Conservation (phyloP, 2,113 vertebrate genomes). For the Amphilophus citrinellus region DNA sequence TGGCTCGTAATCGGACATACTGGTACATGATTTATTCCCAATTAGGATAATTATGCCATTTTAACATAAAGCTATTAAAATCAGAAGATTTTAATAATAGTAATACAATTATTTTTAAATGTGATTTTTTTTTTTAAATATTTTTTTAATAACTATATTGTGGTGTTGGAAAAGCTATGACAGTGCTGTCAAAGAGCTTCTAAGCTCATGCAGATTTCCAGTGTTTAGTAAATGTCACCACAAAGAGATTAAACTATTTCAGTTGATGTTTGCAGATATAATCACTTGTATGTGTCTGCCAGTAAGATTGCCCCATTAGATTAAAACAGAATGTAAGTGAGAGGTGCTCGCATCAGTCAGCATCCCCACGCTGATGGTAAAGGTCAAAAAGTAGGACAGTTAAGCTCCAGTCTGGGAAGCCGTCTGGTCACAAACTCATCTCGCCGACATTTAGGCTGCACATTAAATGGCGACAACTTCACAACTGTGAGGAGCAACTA, state of each 20-base stretch:
- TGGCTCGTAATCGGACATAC: no score
- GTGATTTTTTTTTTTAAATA: no score
- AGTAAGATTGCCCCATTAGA: background rate
- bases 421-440: background rate
- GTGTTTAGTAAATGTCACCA: background rate
- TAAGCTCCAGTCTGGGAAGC: background rate
- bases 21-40: background rate
- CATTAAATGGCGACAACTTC: constrained; percentile 39
- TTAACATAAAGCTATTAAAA: no score
- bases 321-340: background rate
- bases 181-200: accelerated
- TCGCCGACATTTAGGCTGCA: constrained; percentile 9
- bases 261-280: background rate
- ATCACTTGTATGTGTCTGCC: background rate
- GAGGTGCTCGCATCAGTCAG: background rate
- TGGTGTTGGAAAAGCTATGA: background rate
- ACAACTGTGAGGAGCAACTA: constrained; percentile 44
- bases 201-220: background rate
- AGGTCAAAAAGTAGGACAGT: background rate
- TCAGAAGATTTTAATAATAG: no score
- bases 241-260: background rate
- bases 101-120: no score
- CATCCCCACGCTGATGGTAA: background rate
- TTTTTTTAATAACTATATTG: background rate
- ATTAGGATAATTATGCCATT: background rate